Conservation (phyloP, 1,140 invertebrate species). For the Sesamia nonagrioides region DNA sequence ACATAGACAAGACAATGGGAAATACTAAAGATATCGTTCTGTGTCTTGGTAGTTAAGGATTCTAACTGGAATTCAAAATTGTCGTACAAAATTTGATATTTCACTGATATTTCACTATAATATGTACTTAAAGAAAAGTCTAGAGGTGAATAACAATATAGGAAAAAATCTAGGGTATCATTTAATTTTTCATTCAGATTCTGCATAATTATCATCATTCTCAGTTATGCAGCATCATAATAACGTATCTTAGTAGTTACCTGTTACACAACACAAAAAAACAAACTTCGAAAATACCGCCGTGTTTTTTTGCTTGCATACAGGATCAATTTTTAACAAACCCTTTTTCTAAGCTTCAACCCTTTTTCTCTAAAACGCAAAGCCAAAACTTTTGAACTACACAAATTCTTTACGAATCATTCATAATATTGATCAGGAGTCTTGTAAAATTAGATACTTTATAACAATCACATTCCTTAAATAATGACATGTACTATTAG, state of each 20-base stretch:
- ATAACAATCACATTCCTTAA: neutral
- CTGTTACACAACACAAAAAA: neutral
- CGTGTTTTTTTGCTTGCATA: neutral
- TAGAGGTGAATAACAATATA: neutral
- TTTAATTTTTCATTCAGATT: no score
- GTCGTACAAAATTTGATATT: no score
- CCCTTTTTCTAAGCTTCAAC: neutral
- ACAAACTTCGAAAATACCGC: neutral
- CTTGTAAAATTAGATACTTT: neutral
- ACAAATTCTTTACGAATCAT: no score
- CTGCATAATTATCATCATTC: no score
- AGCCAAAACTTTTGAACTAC: neutral
- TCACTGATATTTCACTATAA: no score
- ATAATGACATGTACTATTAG: conserved; percentile 21
- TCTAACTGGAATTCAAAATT: no score
- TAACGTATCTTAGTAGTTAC: neutral
- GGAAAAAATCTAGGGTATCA: neutral
- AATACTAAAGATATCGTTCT: no score
- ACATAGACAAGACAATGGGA: neutral
- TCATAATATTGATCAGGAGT: neutral
- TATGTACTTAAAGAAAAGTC: neutral
- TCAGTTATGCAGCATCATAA: no score
- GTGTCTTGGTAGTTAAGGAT: no score
- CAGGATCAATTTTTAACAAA: neutral
- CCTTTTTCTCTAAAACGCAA: neutral